These are phyloP conservation scores for Montipora efflorescens DNA, from an alignment of 64 coral and sea anemone species.

Conservation along the genomic window DNA sequence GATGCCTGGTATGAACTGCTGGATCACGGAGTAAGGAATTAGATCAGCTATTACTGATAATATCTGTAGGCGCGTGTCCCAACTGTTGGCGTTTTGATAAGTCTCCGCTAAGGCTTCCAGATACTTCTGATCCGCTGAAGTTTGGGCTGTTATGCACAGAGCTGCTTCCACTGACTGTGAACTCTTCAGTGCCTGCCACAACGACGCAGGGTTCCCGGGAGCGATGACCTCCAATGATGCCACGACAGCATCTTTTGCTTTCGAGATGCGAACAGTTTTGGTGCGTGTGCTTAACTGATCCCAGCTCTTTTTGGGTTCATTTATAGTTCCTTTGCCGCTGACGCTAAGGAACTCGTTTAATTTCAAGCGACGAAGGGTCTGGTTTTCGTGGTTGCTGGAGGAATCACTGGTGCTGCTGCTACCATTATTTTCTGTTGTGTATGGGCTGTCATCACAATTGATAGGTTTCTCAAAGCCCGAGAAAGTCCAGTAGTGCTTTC, in stretches of 20 bases:
- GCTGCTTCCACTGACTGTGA: constrained; percentile 35
- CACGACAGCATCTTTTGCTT: constrained; percentile 59
- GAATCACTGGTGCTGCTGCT: not conserved
- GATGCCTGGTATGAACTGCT: constrained; percentile 36
- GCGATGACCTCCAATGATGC: constrained; percentile 36
- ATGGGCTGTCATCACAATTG: constrained; percentile 15
- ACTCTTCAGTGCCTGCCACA: constrained; percentile 42
- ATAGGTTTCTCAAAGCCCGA: not conserved
- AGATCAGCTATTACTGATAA: constrained; percentile 31
- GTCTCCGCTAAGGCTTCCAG: no score
- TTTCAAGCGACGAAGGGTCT: not conserved
- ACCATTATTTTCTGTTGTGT: constrained; percentile 12
- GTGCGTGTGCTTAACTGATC: constrained; percentile 3
- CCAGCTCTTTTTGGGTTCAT: constrained; percentile 29
- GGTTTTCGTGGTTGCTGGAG: not conserved
- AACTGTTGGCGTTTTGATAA: no score
- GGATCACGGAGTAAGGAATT: not conserved
- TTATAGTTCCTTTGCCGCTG: constrained; percentile 26
- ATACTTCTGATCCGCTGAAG: constrained; percentile 22
- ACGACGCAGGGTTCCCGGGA: constrained; percentile 21
- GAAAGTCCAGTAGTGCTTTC: not conserved
- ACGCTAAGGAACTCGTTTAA: constrained; percentile 29
- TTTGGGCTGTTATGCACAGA: not conserved
- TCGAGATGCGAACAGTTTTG: constrained; percentile 17
- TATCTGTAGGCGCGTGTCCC: constrained; percentile 17